Conservation (phyloP, 2,888 invertebrate species). For the Allophyes oxyacanthae region DNA sequence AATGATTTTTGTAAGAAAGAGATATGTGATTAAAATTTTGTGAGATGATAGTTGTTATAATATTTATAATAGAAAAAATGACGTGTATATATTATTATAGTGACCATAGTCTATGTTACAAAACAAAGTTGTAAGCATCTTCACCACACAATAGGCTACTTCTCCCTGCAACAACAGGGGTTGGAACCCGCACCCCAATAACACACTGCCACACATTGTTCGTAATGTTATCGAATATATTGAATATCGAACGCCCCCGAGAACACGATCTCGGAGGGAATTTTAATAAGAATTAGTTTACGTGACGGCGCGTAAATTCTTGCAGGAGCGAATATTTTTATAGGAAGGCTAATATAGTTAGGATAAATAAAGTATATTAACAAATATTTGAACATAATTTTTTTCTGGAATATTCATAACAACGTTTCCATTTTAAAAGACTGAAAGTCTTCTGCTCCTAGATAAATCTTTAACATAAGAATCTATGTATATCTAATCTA, state of each 20-base stretch:
- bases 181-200: constrained; percentile 24
- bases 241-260: background rate
- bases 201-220: constrained; percentile 45
- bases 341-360: background rate
- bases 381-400: background rate
- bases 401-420: no score
- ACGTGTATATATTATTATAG: no score
- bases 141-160: constrained; percentile 5
- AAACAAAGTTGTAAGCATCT: constrained; percentile 3
- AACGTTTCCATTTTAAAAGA: no score
- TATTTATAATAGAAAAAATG: no score
- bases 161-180: constrained; percentile 5
- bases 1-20: no score
- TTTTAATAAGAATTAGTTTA: constrained; percentile 30
- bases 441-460: no score
- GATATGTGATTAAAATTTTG: no score
- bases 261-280: background rate
- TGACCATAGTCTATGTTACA: no score
- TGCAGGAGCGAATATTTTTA: background rate
- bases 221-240: constrained; percentile 14
- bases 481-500: no score
- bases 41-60: no score
- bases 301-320: constrained; percentile 39
- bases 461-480: no score
- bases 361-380: background rate